Evolutionary conservation across 2,888 invertebrate genomes (phyloP), one percentile per base, ranked within the genome.

Genomic region (Liposcelis brunnea): DNA sequence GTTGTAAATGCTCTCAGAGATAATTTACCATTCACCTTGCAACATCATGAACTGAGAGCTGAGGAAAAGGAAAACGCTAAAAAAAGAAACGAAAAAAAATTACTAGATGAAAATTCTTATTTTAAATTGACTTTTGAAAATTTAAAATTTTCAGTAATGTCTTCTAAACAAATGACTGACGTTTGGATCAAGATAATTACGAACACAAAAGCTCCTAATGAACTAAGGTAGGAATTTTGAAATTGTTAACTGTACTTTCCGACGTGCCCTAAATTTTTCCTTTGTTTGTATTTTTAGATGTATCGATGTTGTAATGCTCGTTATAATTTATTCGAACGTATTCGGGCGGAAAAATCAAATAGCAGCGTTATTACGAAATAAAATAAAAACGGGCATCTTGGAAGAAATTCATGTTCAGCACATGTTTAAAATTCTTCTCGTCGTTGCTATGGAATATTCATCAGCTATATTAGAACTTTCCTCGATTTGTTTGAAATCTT

Each of bases 131-230:
- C 75, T 34, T 67, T 75, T 19, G 61, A 66, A 48, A 68, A 70
- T 31, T 64, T 80, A 43, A 68, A 72, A 55, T 68, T 65, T 51
- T 70, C 67, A 35, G 66, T 75, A 49, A 55, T 71, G 7, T 66
- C 69, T 35, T 71, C 71, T 5, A 77, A 74, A 59, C 55, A 60
- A 19, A 61, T 74, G 51, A 61, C 66, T 1, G 71, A 72, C 53
- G 65, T 70, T 26, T 75, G 77, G 67, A 52, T 74, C 2, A 70
- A 69, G 55, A 62, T 71, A n/a, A 62, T 77, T 48, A 66, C 67
- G 44, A 61, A 58, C 45, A 66, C 72, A 45, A 69, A 68, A 56
- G 50, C 58, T 1, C 59, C 40, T 19, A 19, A 40, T 7, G 21
- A 19, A 7, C 19, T 40, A 7, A 40, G 19, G 40, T 40, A 40